These are phyloP conservation scores for Phycodurus eques DNA, from an alignment of 2,113 vertebrate species.

Conservation along the genomic window DNA sequence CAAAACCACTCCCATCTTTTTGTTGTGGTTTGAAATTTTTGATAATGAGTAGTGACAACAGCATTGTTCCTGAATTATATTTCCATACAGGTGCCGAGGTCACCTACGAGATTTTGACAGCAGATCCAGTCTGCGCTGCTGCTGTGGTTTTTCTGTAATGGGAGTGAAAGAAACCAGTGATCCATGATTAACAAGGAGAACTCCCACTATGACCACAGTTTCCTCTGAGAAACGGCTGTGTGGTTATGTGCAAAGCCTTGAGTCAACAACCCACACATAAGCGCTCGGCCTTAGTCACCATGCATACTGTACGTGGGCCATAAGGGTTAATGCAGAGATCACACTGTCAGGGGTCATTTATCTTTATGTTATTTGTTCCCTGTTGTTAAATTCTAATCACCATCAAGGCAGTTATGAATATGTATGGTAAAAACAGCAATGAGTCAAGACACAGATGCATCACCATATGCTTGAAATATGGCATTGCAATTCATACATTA, in stretches of 20 bases:
- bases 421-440: not conserved
- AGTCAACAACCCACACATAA: conserved; percentile 65
- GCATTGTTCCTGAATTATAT: conserved; percentile 24
- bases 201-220: conserved; percentile 70
- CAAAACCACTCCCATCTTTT: conserved; percentile 24
- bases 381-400: not conserved
- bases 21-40: not conserved
- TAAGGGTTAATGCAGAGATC: conserved; percentile 39
- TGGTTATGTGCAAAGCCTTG: conserved; percentile 61
- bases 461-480: no score
- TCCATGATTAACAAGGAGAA: conserved; percentile 68
- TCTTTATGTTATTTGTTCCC: not conserved
- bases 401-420: not conserved
- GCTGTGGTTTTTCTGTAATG: conserved; percentile 62
- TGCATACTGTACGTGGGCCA: conserved; percentile 34
- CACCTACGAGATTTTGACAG: conserved; percentile 49
- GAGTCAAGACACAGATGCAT: not conserved
- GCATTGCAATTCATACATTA: no score
- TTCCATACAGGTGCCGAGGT: conserved; percentile 55
- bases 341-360: not conserved
- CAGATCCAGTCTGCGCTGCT: conserved; percentile 42
- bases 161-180: conserved; percentile 64
- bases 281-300: conserved; percentile 61
- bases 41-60: conserved; percentile 16
- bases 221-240: conserved; percentile 66